phyloP scores from a whole-genome alignment of 2,113 vertebrate genomes.

The Gobius niger region DNA sequence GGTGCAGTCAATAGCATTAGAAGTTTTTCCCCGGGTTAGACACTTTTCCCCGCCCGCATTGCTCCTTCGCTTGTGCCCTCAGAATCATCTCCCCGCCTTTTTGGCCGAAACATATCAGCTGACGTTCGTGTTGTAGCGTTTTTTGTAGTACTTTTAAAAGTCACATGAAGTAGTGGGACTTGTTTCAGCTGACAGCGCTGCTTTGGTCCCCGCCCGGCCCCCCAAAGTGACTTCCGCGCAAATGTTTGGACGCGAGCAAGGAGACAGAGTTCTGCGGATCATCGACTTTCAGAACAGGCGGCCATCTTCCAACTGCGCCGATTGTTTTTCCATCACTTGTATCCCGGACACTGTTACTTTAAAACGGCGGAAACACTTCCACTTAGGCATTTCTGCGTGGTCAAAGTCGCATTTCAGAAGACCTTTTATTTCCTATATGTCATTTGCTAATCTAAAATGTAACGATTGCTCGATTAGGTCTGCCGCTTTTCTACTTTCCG shows the following conservation, averaged over 20 bases:
- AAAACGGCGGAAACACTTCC: too few species aligned
- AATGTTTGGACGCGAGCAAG: constrained; percentile 5
- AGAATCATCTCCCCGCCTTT: neutral
- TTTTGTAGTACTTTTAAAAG: constrained; percentile 31
- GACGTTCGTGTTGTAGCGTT: constrained; percentile 17
- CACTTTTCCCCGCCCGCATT: too few species aligned
- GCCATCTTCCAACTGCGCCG: too few species aligned
- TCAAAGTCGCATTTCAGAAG: neutral
- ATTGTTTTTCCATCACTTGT: too few species aligned
- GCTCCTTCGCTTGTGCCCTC: neutral
- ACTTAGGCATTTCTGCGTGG: too few species aligned
- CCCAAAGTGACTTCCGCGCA: constrained; percentile 16
- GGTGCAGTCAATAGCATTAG: too few species aligned
- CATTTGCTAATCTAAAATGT: too few species aligned
- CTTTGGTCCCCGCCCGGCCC: constrained; percentile 5
- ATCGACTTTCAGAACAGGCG: neutral
- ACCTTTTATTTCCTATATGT: too few species aligned
- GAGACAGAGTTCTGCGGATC: neutral
- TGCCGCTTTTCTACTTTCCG: neutral
- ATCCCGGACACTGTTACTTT: too few species aligned
- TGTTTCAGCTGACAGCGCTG: constrained; percentile 15
- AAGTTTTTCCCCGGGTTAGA: too few species aligned
- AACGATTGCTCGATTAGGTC: too few species aligned
- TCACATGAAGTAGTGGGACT: constrained; percentile 17
- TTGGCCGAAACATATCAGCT: constrained; percentile 14